Conservation (phyloP, 1,140 invertebrate genomes). For the Choristoneura fumiferana region DNA sequence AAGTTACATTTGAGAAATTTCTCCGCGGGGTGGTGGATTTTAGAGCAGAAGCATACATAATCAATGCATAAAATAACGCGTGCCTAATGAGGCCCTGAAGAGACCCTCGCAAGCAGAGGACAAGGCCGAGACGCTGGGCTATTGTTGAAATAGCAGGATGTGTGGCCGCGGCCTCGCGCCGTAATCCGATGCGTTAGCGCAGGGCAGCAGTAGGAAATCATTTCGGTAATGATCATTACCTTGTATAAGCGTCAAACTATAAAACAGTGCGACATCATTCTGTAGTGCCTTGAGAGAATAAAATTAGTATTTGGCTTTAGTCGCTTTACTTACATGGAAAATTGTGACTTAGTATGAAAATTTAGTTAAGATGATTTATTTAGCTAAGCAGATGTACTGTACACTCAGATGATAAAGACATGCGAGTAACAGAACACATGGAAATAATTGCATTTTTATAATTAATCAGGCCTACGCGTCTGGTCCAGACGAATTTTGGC, state of each 20-base stretch:
- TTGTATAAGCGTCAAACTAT: conserved; percentile 42
- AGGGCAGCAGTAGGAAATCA: conserved; percentile 48
- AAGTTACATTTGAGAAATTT: no score
- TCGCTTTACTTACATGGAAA: not conserved
- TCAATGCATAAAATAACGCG: conserved; percentile 24
- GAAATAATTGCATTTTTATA: no score
- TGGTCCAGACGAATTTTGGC: no score
- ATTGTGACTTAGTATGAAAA: not conserved
- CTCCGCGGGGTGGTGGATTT: not conserved
- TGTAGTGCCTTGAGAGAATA: not conserved
- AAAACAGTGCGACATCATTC: conserved; percentile 25
- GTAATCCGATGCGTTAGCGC: conserved; percentile 54
- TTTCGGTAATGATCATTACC: conserved; percentile 58
- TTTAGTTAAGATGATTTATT: no score
- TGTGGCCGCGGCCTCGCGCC: conserved; percentile 49
- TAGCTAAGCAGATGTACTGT: no score
- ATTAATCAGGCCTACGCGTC: no score
- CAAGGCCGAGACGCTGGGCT: conserved; percentile 45
- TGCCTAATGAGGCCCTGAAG: conserved; percentile 53
- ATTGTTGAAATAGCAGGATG: conserved; percentile 66
- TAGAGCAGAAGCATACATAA: conserved; percentile 3
- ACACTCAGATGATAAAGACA: no score
- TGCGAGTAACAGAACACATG: no score
- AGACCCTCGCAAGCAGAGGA: conserved; percentile 38
- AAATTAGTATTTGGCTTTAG: not conserved